Percentiles rank a stretch among this genome's conserved stretches.
Conservation (phyloP, 2,797 vertebrate species). For the Macropodus opercularis region DNA sequence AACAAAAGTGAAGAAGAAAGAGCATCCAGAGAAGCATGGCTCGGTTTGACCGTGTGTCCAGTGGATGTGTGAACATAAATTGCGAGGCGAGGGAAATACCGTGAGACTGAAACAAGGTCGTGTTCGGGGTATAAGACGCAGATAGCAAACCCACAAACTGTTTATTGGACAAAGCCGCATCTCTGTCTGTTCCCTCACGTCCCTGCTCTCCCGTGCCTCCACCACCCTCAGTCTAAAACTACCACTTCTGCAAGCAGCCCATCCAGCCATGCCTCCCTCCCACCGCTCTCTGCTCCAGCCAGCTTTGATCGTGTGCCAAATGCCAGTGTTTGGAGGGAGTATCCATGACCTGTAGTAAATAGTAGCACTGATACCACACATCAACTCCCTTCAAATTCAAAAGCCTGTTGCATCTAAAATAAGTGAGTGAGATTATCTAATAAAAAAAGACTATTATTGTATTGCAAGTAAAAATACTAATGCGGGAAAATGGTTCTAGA, state of each 20-base stretch:
- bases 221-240: constrained; percentile 27
- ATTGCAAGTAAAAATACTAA: neutral
- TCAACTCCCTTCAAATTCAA: neutral
- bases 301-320: constrained; percentile 56
- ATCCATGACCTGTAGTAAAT: too few relatives aligned
- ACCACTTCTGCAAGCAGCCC: constrained; percentile 26
- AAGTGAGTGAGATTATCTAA: too few relatives aligned
- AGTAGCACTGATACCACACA: neutral
- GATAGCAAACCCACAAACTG: constrained; percentile 72
- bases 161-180: constrained; percentile 70
- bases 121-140: constrained; percentile 57
- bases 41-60: constrained; percentile 5
- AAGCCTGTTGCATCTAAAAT: neutral
- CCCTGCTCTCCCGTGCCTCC: constrained; percentile 19
- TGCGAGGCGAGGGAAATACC: neutral
- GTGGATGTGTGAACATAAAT: constrained; percentile 2
- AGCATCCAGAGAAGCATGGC: neutral
- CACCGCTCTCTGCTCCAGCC: constrained; percentile 22
- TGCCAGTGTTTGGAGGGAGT: neutral
- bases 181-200: constrained; percentile 7
- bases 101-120: constrained; percentile 1
- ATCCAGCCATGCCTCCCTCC: constrained; percentile 33
- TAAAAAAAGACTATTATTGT: neutral
- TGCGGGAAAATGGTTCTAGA: too few relatives aligned
- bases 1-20: constrained; percentile 7